Conservation (phyloP, 2,113 vertebrate species). For the Tyto alba region DNA sequence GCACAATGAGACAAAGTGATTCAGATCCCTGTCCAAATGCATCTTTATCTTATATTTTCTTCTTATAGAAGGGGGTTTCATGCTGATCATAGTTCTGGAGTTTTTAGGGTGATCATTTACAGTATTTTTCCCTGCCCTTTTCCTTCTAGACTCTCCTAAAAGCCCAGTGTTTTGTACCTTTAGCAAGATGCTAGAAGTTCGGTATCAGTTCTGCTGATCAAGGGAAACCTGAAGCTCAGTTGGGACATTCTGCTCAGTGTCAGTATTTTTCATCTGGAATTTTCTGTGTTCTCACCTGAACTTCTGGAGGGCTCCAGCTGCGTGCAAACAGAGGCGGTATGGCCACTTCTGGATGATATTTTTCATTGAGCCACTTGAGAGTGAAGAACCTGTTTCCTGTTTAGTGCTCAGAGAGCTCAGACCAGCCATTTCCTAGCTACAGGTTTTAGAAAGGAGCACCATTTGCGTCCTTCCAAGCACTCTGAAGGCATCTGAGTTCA, state of each 20-base stretch:
- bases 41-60: not conserved
- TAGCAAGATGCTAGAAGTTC: not conserved
- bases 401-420: not conserved
- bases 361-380: conserved; percentile 35
- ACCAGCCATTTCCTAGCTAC: not conserved
- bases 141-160: not conserved
- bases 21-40: not conserved
- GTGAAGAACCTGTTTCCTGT: conserved; percentile 45
- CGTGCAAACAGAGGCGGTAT: not conserved
- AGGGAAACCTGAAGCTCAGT: not conserved
- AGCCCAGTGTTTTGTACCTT: not conserved
- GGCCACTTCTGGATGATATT: not conserved
- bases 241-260: not conserved
- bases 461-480: not conserved
- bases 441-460: not conserved
- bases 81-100: not conserved
- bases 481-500: not conserved
- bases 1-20: not conserved
- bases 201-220: not conserved
- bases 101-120: not conserved
- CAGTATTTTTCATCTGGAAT: not conserved
- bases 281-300: not conserved
- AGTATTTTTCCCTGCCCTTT: not conserved
- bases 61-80: not conserved
- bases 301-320: not conserved